Conservation (phyloP, 2,888 invertebrate species). For the Parelbella ahira region DNA sequence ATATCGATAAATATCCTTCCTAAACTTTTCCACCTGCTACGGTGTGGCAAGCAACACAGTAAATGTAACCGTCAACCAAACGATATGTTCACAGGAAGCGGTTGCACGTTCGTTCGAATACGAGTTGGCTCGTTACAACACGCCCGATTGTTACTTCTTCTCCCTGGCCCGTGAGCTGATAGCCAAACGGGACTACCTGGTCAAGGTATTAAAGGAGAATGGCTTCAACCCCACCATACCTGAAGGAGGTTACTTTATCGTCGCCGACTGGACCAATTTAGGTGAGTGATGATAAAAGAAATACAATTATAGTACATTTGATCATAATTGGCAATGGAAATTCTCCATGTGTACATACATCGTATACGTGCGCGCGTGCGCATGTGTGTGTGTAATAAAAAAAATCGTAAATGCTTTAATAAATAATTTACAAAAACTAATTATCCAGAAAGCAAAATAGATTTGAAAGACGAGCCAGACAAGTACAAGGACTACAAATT, state of each 20-base stretch:
- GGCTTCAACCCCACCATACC: constrained; percentile 96
- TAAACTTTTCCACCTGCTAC: no score
- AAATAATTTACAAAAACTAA: background rate
- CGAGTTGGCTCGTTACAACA: constrained; percentile 85
- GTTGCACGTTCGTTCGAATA: constrained; percentile 93
- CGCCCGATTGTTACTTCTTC: constrained; percentile 90
- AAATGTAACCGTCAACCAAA: no score
- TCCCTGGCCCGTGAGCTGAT: constrained; percentile 87
- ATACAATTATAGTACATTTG: no score
- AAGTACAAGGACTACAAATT: constrained; percentile 93
- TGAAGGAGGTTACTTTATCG: constrained; percentile 98
- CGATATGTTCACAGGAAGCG: constrained; percentile 90
- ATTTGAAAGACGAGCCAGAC: constrained; percentile 85
- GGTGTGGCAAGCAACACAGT: no score
- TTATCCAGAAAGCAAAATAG: constrained; percentile 82
- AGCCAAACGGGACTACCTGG: constrained; percentile 90
- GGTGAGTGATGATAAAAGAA: no score
- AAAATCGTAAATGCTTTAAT: no score
- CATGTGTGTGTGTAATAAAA: no score
- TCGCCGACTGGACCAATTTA: constrained; percentile 93
- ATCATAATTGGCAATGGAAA: no score
- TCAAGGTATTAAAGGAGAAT: constrained; percentile 85
- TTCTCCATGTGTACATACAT: no score
- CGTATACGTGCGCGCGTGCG: no score
- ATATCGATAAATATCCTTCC: no score